Evolutionary conservation across 2,888 invertebrate species (phyloP), one percentile per base, ranked within the genome.

Genomic region (Lasius platythorax): DNA sequence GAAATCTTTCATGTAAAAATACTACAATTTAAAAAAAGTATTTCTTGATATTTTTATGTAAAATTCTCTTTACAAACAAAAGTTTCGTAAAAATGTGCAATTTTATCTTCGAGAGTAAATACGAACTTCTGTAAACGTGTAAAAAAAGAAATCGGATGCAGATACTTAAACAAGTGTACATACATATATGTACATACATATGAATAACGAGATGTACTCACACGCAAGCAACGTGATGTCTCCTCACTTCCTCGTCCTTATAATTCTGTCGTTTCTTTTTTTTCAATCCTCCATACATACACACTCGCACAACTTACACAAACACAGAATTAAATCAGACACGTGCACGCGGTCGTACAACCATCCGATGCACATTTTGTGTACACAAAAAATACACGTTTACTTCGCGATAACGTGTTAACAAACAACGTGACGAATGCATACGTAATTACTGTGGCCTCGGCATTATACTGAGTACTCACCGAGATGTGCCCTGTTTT

Each of bases 401-500:
- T 50, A 84, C 56, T 28, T 85, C 79, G 79, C 64, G 73, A 28
- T 78, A 67, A 85, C 61, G 43, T 61, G 33, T 43, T 53, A 53
- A 53, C n/a, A n/a, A n/a, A n/a, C 8, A 53, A 53, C 87, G 83
- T 86, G 82, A 90, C 87, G 84, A 90, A 88, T 89, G 90, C 87
- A 85, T 85, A 87, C 83, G 85, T 82, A 87, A 88, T 90, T 88
- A 88, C 87, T 82, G 82, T 88, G 87, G 87, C 89, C 88, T 91
- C 91, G 91, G 87, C 87, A 89, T 91, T 92, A 91, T 92, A 94
- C 90, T 93, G 93, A 93, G 92, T 94, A 95, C 94, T 95, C 93
- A 95, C 93, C 93, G 94, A 94, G 92, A 94, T 94, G 93, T 95
- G 93, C 93, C 94, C 93, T 94, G 93, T 95, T 94, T 94, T 95